Base-by-base conservation (phyloP, 2,113 vertebrate genomes). In the Melanerpes aurifrons region DNA sequence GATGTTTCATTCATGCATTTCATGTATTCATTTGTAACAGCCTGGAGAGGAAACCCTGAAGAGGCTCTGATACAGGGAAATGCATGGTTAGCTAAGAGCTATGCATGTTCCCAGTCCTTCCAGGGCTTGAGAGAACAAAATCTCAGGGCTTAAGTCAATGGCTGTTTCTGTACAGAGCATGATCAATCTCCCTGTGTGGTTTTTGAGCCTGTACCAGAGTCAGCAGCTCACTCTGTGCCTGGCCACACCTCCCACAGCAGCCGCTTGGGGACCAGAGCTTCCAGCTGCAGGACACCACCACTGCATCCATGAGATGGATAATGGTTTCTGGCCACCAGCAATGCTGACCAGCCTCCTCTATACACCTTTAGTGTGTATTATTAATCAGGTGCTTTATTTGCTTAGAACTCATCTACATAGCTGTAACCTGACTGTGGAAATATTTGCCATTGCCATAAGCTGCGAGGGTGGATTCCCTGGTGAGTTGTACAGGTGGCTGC, bases 331-430 rank as follows among this genome's bases (percentile, higher is more conserved):
- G 71, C 19, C 15, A 6, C 48, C 43, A 18, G 54, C 88, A n/a
- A 3, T 7, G 53, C 63, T 8, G 1, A 0, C 22, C 71, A 40
- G 59, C 61, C 53, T 69, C 57, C 61, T 8, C 53, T 58, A 35
- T 47, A 15, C 3, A 2, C 6, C 35, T 45, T 35, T 15, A 14
- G 20, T 31, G 26, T 4, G 0, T 50, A 0, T 56, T 56, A 43
- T 87, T 64, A 29, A 31, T 20, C 45, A 50, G 24, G 6, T 40
- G 37, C 15, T 22, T 58, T 50, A 29, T 48, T 74, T 87, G 19
- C 70, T 84, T 72, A 37, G 35, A 12, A 64, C 50, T 87, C 37
- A 6, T 64, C 59, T 64, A 18, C 72, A n/a, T 21, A 74, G 32
- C 80, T 77, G 32, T 26, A 29, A 68, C 25, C 58, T 75, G 80